phyloP scores from a whole-genome alignment of 2,888 invertebrate genomes.

The Acronicta leporina region DNA sequence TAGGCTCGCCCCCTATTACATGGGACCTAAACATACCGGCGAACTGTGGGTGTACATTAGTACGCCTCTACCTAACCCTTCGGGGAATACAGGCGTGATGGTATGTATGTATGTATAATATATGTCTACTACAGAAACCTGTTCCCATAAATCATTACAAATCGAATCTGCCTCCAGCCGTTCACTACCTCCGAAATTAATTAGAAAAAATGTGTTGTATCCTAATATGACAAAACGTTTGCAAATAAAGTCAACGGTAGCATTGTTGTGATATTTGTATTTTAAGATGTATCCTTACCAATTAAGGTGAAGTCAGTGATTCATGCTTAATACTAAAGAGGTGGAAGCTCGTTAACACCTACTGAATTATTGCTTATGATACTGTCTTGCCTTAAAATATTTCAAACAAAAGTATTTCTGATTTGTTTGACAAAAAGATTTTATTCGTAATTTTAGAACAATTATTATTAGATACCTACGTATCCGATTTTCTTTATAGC shows the following conservation, averaged over 20 bases:
- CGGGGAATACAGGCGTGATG: too few species aligned
- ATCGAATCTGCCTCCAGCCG: constrained; percentile 9
- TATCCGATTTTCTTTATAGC: too few species aligned
- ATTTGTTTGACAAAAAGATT: not conserved
- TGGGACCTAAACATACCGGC: too few species aligned
- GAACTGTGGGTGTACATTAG: too few species aligned
- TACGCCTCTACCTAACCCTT: too few species aligned
- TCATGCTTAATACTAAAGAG: constrained; percentile 52
- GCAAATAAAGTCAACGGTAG: constrained; percentile 59
- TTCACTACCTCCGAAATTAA: constrained; percentile 49
- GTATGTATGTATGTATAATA: not conserved
- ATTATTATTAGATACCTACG: too few species aligned
- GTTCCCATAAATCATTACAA: constrained; percentile 20
- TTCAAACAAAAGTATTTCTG: not conserved
- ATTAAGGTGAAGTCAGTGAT: constrained; percentile 53
- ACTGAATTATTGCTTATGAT: constrained; percentile 40
- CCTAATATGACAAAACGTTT: constrained; percentile 54
- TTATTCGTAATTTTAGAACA: too few species aligned
- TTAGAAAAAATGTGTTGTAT: constrained; percentile 60
- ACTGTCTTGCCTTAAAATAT: constrained; percentile 10
- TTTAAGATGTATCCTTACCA: constrained; percentile 37
- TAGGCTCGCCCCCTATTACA: too few species aligned
- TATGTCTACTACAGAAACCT: not conserved
- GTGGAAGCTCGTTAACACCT: constrained; percentile 49
- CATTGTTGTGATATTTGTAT: constrained; percentile 53